Percentiles rank a stretch among this genome's conserved stretches.
Conservation (phyloP, 2,797 vertebrate species). For the Catamblyrhynchus diadema region DNA sequence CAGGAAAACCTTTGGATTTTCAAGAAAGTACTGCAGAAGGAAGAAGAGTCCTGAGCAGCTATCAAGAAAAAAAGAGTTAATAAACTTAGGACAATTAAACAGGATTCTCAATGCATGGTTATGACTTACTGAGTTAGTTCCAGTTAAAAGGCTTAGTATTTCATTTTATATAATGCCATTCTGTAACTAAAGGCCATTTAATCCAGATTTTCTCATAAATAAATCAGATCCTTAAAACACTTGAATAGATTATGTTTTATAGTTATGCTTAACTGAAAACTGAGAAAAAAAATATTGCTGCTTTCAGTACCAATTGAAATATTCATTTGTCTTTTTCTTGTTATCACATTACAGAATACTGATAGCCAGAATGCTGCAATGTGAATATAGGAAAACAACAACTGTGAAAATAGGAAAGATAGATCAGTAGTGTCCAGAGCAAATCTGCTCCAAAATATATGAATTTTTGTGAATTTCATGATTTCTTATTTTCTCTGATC, state of each 20-base stretch:
- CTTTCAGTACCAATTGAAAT: background rate
- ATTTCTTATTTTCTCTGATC: background rate
- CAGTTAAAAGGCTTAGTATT: background rate
- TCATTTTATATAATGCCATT: background rate
- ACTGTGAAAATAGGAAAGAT: background rate
- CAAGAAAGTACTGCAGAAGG: background rate
- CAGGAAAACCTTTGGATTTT: background rate
- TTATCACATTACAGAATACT: background rate
- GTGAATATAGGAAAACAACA: background rate
- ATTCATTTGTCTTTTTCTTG: background rate
- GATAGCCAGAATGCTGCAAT: background rate
- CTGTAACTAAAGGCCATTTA: background rate
- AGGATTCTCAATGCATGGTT: background rate
- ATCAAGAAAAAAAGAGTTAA: background rate
- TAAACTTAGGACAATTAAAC: background rate
- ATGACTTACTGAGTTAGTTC: background rate
- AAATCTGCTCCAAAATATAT: background rate
- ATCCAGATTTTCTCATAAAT: background rate
- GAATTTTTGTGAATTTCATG: background rate
- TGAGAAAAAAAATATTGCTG: background rate
- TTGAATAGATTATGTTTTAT: background rate
- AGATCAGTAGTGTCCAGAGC: background rate
- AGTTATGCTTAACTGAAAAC: background rate
- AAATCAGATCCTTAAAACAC: background rate
- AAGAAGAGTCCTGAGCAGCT: background rate